These are phyloP conservation scores for Chrysodeixis includens DNA, from an alignment of 2,888 invertebrate genomes.

Conservation along the genomic window DNA sequence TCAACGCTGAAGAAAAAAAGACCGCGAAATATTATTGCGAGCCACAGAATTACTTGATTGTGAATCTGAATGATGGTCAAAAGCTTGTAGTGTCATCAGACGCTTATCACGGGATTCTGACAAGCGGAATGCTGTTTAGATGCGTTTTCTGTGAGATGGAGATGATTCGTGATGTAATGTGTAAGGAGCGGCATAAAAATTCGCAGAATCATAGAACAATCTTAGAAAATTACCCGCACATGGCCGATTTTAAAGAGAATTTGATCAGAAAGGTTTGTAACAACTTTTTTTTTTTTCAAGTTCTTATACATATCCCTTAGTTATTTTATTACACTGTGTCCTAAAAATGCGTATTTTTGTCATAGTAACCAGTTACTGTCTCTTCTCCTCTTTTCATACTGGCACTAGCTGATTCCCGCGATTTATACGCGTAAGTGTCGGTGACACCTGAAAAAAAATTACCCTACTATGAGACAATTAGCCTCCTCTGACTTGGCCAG, in stretches of 20 bases:
- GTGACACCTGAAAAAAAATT: no score
- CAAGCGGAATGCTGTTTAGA: slow-evolving; percentile 63
- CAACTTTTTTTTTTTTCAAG: background rate
- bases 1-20: slow-evolving; percentile 7
- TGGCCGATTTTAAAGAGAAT: slow-evolving; percentile 70
- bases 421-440: no score
- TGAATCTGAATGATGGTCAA: slow-evolving; percentile 69
- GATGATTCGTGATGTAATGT: slow-evolving; percentile 59
- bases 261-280: slow-evolving; percentile 72
- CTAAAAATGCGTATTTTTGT: no score
- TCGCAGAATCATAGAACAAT: slow-evolving; percentile 62
- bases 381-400: no score
- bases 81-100: slow-evolving; percentile 76
- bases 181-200: slow-evolving; percentile 70
- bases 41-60: slow-evolving; percentile 65
- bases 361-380: no score
- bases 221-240: slow-evolving; percentile 66
- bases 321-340: no score
- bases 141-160: slow-evolving; percentile 72
- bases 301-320: no score
- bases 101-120: slow-evolving; percentile 75
- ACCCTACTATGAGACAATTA: no score
- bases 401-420: no score
- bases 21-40: slow-evolving; percentile 30
- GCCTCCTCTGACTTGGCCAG: no score